Base-by-base conservation (phyloP, 1,140 invertebrate species). In the Papilio glaucus region DNA sequence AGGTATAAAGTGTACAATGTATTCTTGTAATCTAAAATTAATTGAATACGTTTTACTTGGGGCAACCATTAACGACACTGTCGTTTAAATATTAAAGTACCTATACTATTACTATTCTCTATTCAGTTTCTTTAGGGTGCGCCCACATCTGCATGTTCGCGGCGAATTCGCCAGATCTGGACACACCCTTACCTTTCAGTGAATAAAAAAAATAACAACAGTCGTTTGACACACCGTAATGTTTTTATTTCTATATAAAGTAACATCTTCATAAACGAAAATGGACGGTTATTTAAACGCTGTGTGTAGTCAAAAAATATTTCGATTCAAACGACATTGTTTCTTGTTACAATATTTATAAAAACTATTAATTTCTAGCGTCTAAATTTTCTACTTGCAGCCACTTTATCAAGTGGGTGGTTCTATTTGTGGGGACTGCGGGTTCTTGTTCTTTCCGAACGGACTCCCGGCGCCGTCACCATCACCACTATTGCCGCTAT, bases 401-500 rank as follows among this genome's bases (percentile, higher is more conserved):
- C 72, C 74, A 24, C 72, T 75, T 68, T 77, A 90, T 91, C 89
- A 91, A 76, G 87, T 88, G 24, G 86, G 83, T 0, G 84, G 84
- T 37, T 86, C 88, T 1, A 77, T 76, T 8, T 72, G 83, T 4
- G 82, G 80, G 0, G 75, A 77, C 4, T 82, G 78, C 1, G 79
- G 77, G 8, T 84, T 80, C 60, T 85, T 84, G 8, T 87, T 83
- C 71, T 86, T 88, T 42, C 75, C 84, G n/a, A 83, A 80, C 1
- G 89, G 87, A 69, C 86, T 90, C n/a, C 77, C 81, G 2, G 80
- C 83, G 0, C 81, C 72, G 0, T 83, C 85, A 0, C 78, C 82
- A 5, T 85, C 85, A 0, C 81, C 87, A 45, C 85, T 86, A 75
- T 89, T 85, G 0, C 85, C 88, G 53, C 89, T 91, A 83, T 86